Evolutionary conservation across 2,888 invertebrate species (phyloP).

Genomic region (Aleiodes leptofemur): DNA sequence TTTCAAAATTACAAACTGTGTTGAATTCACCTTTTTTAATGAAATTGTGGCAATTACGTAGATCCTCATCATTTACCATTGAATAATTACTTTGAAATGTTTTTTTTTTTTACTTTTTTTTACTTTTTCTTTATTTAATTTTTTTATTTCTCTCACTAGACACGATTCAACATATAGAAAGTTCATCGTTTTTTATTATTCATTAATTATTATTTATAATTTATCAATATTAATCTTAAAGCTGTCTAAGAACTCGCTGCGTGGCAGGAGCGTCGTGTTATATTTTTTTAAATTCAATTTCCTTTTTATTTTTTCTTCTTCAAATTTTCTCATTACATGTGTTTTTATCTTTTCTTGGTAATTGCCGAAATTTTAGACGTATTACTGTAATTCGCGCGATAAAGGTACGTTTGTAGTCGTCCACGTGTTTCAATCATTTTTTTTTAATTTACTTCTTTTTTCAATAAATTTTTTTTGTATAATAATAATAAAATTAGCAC

Average conservation of each 20-base stretch:
- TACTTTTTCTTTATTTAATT: conserved; percentile 44
- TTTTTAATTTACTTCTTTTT: conserved; percentile 26
- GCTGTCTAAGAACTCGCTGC: conserved; percentile 74
- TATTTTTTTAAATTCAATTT: conserved; percentile 46
- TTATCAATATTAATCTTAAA: conserved; percentile 73
- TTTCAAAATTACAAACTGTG: conserved; percentile 13
- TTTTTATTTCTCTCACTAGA: conserved; percentile 70
- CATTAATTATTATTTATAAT: conserved; percentile 72
- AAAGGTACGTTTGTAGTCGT: conserved; percentile 68
- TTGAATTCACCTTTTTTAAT: not conserved
- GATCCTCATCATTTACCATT: conserved; percentile 7
- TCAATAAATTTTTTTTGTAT: too few species aligned
- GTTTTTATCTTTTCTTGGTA: conserved; percentile 31
- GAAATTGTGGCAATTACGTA: conserved; percentile 5
- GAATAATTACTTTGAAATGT: conserved; percentile 19
- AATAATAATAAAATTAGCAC: too few species aligned
- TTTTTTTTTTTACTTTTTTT: not conserved
- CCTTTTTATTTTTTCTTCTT: conserved; percentile 17
- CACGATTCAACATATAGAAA: conserved; percentile 75
- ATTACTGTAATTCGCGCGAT: conserved; percentile 47
- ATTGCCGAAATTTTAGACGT: conserved; percentile 45
- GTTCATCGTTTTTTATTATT: conserved; percentile 72
- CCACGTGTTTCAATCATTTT: conserved; percentile 58
- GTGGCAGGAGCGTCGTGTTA: conserved; percentile 70
- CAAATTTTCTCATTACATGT: conserved; percentile 50